Percentiles rank a stretch among this genome's conserved stretches.
Evolutionary conservation across 2,797 vertebrate species (phyloP).

Genomic region (Lemur catta): DNA sequence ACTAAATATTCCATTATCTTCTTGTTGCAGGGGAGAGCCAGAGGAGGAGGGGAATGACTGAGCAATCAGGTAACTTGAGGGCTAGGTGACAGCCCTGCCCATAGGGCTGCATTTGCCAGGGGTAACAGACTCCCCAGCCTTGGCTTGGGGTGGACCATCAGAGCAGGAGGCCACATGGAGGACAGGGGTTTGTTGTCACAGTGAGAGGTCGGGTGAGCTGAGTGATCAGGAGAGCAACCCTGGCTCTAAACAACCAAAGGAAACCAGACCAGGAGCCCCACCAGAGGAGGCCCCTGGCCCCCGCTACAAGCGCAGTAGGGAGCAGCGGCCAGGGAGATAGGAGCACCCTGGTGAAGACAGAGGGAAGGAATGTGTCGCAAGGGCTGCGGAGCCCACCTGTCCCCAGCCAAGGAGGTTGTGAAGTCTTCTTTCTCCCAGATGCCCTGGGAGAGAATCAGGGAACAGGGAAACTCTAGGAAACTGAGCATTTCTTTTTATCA

Average conservation of each 20-base stretch:
- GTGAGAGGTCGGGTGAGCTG: neutral
- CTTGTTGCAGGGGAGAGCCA: neutral
- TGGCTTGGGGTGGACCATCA: neutral
- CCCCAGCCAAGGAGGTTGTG: neutral
- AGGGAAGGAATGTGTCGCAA: neutral
- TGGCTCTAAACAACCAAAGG: neutral
- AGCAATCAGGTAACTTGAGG: neutral
- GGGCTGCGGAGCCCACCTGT: neutral
- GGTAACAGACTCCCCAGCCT: neutral
- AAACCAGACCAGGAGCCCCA: neutral
- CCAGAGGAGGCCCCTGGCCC: neutral
- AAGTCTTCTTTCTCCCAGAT: neutral
- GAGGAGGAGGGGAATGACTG: too few species aligned
- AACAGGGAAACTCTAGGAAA: neutral
- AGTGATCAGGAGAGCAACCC: neutral
- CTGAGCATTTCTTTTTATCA: neutral
- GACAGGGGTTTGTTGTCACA: neutral
- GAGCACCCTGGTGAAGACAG: neutral
- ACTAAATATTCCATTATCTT: neutral
- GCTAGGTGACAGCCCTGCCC: neutral
- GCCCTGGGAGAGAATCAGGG: neutral
- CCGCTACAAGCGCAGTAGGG: neutral
- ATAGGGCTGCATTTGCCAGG: neutral
- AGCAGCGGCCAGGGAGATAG: neutral
- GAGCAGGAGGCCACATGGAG: neutral